Percentiles rank a stretch among this genome's conserved stretches.
Evolutionary conservation across 1,140 invertebrate genomes (phyloP).

Genomic region (Formica selysi): DNA sequence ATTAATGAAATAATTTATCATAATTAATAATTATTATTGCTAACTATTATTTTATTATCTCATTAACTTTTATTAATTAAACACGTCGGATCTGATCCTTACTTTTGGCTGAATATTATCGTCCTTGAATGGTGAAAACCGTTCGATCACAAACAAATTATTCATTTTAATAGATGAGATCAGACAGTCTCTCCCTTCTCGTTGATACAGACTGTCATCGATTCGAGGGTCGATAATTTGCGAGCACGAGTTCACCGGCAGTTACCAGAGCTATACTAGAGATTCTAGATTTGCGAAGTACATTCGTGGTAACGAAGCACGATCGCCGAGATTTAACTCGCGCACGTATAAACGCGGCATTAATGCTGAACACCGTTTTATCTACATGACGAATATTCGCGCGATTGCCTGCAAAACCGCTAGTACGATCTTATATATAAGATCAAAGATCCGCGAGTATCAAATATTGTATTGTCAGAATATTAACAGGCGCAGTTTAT

Average conservation of each 20-base stretch:
- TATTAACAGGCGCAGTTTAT: background rate
- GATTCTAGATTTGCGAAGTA: constrained; percentile 23
- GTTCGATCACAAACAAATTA: background rate
- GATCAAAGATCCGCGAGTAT: constrained; percentile 31
- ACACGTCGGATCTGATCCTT: too few relatives aligned
- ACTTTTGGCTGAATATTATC: too few relatives aligned
- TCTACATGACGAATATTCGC: constrained; percentile 31
- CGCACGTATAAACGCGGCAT: constrained; percentile 29
- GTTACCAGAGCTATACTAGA: constrained; percentile 16
- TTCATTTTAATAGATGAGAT: background rate
- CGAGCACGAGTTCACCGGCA: background rate
- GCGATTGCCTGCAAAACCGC: constrained; percentile 5
- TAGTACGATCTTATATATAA: constrained; percentile 1
- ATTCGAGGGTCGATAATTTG: constrained; percentile 57
- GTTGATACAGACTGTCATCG: constrained; percentile 24
- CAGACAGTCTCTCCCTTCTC: background rate
- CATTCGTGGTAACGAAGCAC: constrained; percentile 35
- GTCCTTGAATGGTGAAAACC: background rate
- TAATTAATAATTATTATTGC: too few relatives aligned
- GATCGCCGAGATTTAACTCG: constrained; percentile 30
- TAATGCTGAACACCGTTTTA: constrained; percentile 20
- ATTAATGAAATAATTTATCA: too few relatives aligned
- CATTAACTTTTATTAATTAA: too few relatives aligned
- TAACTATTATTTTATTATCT: too few relatives aligned
- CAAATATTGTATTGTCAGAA: constrained; percentile 9